Conservation (phyloP, 2,797 vertebrate genomes). For the Muraenolepis orangiensis region DNA sequence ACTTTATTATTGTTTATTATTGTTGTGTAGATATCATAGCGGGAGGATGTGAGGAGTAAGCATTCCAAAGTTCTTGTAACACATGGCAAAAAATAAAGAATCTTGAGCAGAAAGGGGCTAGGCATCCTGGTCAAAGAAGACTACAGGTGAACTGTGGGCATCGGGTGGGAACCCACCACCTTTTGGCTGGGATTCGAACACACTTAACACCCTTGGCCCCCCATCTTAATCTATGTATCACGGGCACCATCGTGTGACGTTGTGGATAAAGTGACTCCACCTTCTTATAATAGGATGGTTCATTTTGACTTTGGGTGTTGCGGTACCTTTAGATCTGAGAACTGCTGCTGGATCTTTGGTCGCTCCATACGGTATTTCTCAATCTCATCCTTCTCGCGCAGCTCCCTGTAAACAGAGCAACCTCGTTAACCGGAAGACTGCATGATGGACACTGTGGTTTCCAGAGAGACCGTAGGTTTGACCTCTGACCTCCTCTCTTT, state of each 20-base stretch:
- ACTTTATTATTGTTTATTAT: too few relatives aligned
- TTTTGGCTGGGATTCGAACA: too few relatives aligned
- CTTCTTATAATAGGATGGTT: not conserved
- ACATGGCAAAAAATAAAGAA: too few relatives aligned
- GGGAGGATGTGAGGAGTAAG: too few relatives aligned
- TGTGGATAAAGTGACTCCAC: not conserved
- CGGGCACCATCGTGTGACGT: not conserved
- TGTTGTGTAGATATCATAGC: too few relatives aligned
- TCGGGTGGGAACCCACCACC: too few relatives aligned
- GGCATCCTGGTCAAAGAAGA: too few relatives aligned
- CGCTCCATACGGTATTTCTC: slow-evolving; percentile 99
- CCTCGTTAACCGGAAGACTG: slow-evolving; percentile 1
- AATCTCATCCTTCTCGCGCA: slow-evolving; percentile 97
- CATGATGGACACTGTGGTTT: not conserved
- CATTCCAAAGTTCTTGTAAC: too few relatives aligned
- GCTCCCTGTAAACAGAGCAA: slow-evolving; percentile 74
- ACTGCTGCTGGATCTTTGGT: slow-evolving; percentile 98
- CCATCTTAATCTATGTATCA: not conserved
- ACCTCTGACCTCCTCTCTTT: slow-evolving; percentile 89
- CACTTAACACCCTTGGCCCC: too few relatives aligned
- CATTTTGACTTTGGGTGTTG: not conserved
- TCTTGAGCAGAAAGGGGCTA: too few relatives aligned
- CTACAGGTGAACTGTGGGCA: too few relatives aligned
- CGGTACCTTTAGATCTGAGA: slow-evolving; percentile 97
- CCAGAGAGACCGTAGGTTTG: not conserved